Conservation (phyloP, 2,113 vertebrate genomes). For the Channa argus region DNA sequence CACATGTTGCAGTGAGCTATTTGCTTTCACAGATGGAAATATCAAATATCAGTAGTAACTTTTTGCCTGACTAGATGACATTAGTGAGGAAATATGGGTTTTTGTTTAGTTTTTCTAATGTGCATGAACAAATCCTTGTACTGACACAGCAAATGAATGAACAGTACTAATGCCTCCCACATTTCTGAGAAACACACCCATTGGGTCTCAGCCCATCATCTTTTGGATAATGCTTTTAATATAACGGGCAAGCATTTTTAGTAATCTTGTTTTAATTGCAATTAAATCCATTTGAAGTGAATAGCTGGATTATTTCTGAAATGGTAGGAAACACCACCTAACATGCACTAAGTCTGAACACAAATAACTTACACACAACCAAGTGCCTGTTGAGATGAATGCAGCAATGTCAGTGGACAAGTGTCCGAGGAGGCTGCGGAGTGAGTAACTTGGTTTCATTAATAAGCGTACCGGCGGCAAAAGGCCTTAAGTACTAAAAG, state of each 20-base stretch:
- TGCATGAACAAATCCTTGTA: background rate
- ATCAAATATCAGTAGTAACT: background rate
- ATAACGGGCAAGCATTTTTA: background rate
- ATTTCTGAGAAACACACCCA: conserved; percentile 22
- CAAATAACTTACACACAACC: conserved; percentile 15
- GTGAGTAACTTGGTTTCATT: conserved; percentile 29
- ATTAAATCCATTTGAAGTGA: conserved; percentile 38
- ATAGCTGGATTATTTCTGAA: conserved; percentile 9
- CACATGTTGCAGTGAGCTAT: background rate
- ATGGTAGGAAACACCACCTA: background rate
- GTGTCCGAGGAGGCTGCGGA: conserved; percentile 18
- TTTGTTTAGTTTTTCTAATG: background rate
- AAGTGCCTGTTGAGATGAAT: conserved; percentile 30
- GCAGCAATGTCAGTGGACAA: conserved; percentile 26
- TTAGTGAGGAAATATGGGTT: background rate
- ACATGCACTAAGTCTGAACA: conserved; percentile 21
- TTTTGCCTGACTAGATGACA: background rate
- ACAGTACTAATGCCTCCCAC: background rate
- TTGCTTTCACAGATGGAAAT: background rate
- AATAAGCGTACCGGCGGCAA: background rate
- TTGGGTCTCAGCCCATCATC: conserved; percentile 3
- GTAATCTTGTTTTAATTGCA: conserved; percentile 4
- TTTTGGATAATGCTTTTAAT: conserved; percentile 5
- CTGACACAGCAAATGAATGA: background rate
- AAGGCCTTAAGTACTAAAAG: conserved; percentile 35